A percentile compares a stretch with the other conserved stretches of the same genome.
Conservation (phyloP, 2,888 invertebrate genomes). For the Brachyopa scutellaris region DNA sequence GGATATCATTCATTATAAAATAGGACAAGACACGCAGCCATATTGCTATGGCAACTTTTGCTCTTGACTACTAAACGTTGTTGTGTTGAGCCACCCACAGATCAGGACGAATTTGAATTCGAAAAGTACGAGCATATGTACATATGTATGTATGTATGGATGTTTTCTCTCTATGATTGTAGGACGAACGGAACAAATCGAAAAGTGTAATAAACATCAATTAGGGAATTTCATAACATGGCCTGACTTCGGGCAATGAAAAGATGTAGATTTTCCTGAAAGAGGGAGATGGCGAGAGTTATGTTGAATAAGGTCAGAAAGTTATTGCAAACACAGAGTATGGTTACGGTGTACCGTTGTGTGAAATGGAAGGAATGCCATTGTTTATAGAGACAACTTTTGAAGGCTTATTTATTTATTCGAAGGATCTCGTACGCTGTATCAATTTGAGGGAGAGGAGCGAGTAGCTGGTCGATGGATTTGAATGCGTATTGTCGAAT, state of each 20-base stretch:
- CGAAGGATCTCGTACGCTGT: no score
- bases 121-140: not conserved
- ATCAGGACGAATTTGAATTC: conserved; percentile 44
- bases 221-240: conserved; percentile 69
- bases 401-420: conserved; percentile 36
- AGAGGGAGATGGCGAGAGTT: conserved; percentile 51
- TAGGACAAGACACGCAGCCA: conserved; percentile 30
- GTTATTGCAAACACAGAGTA: conserved; percentile 41
- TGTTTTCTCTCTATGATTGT: not conserved
- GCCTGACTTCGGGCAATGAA: conserved; percentile 57
- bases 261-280: conserved; percentile 68
- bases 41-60: conserved; percentile 62
- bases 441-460: no score
- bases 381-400: conserved; percentile 45
- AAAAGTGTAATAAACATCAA: conserved; percentile 73
- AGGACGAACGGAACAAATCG: conserved; percentile 57
- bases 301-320: conserved; percentile 61
- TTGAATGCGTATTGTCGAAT: no score
- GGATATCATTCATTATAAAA: conserved; percentile 71
- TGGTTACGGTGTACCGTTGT: not conserved
- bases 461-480: no score
- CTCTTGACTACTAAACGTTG: conserved; percentile 33
- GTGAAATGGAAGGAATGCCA: not conserved
- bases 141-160: conserved; percentile 68
- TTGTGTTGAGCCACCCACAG: not conserved